Conservation (phyloP, 2,113 vertebrate genomes). For the Dunckerocampus dactyliophorus region DNA sequence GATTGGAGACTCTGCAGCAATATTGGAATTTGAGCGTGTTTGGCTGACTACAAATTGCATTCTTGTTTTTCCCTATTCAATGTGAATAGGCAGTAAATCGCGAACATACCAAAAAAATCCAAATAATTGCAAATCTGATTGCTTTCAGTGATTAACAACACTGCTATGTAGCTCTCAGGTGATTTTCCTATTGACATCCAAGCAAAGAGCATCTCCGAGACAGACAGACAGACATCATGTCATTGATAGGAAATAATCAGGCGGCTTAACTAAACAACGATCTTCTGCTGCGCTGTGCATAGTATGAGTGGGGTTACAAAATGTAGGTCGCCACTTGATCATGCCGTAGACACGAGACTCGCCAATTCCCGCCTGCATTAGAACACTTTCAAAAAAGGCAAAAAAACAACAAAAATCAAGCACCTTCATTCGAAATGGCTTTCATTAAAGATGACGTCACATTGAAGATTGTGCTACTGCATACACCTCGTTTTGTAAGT, state of each 20-base stretch:
- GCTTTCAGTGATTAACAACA: not conserved
- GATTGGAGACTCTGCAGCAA: not conserved
- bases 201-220: not conserved
- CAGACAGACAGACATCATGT: too few relatives aligned
- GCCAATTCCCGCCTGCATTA: not conserved
- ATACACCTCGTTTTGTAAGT: conserved; percentile 1
- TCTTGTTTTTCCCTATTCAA: not conserved
- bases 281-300: not conserved
- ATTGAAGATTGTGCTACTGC: not conserved
- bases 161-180: not conserved
- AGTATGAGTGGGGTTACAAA: not conserved
- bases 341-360: not conserved
- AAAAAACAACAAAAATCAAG: too few relatives aligned
- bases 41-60: not conserved
- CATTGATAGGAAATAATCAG: not conserved
- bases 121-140: not conserved
- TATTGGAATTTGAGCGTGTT: not conserved
- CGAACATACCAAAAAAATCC: not conserved
- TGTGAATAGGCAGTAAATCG: not conserved
- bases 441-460: too few relatives aligned
- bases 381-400: not conserved
- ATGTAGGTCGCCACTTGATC: conserved; percentile 17
- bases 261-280: not conserved
- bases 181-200: not conserved
- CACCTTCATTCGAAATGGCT: not conserved